Evolutionary conservation across 2,113 vertebrate species (phyloP), one percentile per base, ranked within the genome.

Genomic region (Cryptomyrus ogoouensis): DNA sequence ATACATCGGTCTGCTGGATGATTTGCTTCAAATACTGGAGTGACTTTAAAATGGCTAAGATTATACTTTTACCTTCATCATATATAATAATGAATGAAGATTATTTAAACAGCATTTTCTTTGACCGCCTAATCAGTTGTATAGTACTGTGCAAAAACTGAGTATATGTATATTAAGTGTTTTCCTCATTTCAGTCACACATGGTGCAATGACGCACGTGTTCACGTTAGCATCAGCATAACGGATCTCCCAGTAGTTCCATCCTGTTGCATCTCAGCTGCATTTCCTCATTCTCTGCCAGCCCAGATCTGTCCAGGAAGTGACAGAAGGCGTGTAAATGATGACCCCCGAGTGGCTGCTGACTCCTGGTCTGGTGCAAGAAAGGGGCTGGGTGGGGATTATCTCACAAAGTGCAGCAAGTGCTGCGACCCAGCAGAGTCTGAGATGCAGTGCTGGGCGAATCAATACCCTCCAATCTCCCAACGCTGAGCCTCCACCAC

Each of bases 391-490:
- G 27, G 27, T 21, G 49, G 27, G n/a, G n/a, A 31, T 42, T 80
- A 5, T 80, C 74, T 35, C 49, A 35, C n/a, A 27, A 50, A 31
- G 56, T 3, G 35, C 35, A 42, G 13, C 46, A 5, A 44, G 19
- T 12, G 12, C 35, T 5, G 56, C n/a, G 5, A 39, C 31, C 47
- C 52, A 58, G 87, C 39, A 21, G 31, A 42, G 53, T 62, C 21
- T 44, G 53, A 53, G 85, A 10, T 3, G 87, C 27, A 42, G 46
- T 88, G 87, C 35, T n/a, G 87, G 12, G 6, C 1, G 39, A 56
- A 88, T 88, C 87, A 21, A 88, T 88, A 88, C 39, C 53, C 35
- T 62, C 35, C 39, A 88, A 88, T 88, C 39, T 88, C 39, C 17
- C 3, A 39, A 17, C 4, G 0, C 35, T 39, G 17, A n/a, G 35